Evolutionary conservation across 2,888 invertebrate species (phyloP), one percentile per base, ranked within the genome.

Genomic region (Acleris emargana): DNA sequence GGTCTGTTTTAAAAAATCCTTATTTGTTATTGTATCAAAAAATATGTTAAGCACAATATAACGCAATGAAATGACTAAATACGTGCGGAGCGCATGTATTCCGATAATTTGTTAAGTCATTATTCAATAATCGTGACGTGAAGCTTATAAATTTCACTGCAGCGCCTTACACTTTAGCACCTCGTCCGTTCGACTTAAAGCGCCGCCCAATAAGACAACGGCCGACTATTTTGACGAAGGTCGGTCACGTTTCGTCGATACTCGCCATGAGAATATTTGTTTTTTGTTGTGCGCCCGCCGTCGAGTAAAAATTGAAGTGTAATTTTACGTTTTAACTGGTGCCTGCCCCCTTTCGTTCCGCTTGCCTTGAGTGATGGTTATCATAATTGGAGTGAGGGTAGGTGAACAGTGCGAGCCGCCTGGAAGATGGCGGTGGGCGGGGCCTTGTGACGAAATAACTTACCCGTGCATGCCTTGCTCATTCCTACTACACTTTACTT

Each of bases 281-380:
- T 92, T 92, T 91, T 91, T 91, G 87, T 89, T 88, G 87, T 86
- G 82, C 82, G 90, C 85, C 83, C 84, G 88, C 80, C 84, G 87
- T 82, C 84, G 87, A 87, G 86, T 89, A 87, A 91, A 92, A 91
- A 90, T 91, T 87, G 82, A 91, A 90, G 91, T 86, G 90, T 91
- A 92, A 91, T 92, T 91, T 91, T 88, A 91, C 87, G 89, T 91
- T 91, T 91, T 88, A 91, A 88, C 87, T 81, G 85, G 89, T 89
- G 86, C 87, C 91, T 90, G 90, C 91, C 91, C 91, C 86, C 87
- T 92, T 91, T 91, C 91, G 91, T 91, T 91, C 91, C 91, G 90
- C 91, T 91, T 86, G 89, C 89, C 88, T 87, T 91, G 90, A 90
- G 88, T 91, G 91, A 91, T 91, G 86, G 89, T 91, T 92, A 92